Percentiles rank a stretch among this genome's conserved stretches.
Evolutionary conservation across 2,113 vertebrate species (phyloP).

Genomic region (Sigmodon hispidus): DNA sequence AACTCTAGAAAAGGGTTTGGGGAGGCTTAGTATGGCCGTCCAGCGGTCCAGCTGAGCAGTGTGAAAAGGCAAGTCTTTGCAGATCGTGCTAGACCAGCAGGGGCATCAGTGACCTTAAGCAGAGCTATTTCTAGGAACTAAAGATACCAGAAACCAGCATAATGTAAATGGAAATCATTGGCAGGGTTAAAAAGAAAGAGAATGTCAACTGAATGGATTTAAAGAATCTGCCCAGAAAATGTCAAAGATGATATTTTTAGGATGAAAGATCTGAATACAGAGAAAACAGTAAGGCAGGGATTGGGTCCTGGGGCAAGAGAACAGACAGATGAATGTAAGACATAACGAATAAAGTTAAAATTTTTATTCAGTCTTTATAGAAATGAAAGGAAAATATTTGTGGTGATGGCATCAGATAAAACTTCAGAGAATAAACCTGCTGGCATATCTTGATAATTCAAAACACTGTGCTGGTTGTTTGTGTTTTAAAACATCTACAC

Average conservation of each 20-base stretch:
- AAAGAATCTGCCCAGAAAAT: neutral
- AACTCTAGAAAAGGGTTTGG: neutral
- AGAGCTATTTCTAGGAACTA: neutral
- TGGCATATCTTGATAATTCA: neutral
- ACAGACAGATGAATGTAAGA: neutral
- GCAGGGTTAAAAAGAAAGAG: neutral
- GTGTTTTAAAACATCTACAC: neutral
- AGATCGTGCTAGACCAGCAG: neutral
- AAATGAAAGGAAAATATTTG: slow-evolving; percentile 33
- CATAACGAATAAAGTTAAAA: neutral
- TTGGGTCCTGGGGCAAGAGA: neutral
- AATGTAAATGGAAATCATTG: neutral
- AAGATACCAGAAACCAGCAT: neutral
- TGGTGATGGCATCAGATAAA: neutral
- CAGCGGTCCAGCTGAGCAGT: neutral
- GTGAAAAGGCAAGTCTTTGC: neutral
- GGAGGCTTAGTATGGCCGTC: neutral
- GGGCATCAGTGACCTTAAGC: neutral
- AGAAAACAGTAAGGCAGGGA: neutral
- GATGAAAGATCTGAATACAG: neutral
- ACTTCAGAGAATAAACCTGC: slow-evolving; percentile 13
- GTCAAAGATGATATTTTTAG: slow-evolving; percentile 26
- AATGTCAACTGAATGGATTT: neutral
- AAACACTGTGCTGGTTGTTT: neutral
- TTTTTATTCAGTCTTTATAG: neutral